A percentile compares a stretch with the other conserved stretches of the same genome.
Conservation (phyloP, 2,113 vertebrate genomes). For the Damaliscus lunatus region DNA sequence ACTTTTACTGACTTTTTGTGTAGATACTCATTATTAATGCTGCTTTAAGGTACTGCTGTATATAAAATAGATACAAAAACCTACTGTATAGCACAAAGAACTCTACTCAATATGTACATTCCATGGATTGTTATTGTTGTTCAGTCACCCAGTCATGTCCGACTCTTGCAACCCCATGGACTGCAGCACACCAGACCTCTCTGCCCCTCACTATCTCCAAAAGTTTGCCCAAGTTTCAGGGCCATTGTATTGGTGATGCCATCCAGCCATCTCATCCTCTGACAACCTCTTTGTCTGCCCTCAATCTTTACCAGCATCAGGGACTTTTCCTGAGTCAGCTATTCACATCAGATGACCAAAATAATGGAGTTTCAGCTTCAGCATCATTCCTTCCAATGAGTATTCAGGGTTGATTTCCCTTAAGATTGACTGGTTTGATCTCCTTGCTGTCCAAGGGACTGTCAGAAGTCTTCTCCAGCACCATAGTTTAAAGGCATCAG, state of each 20-base stretch:
- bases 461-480: not conserved
- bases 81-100: not conserved
- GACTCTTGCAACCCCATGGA: not conserved
- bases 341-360: not conserved
- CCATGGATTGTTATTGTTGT: not conserved
- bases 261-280: not conserved
- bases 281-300: not conserved
- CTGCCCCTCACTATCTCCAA: not conserved
- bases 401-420: not conserved
- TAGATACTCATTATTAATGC: not conserved
- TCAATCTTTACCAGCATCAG: not conserved
- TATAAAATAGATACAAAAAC: not conserved
- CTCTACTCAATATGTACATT: not conserved
- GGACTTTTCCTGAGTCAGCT: not conserved
- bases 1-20: not conserved
- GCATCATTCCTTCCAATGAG: not conserved
- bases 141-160: not conserved
- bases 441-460: not conserved
- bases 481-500: not conserved
- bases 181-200: not conserved
- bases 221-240: not conserved
- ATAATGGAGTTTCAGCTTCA: not conserved
- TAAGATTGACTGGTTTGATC: not conserved
- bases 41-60: not conserved
- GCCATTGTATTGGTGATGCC: not conserved